Evolutionary conservation across 2,113 vertebrate genomes (phyloP).

Genomic region (Elachura formosa): DNA sequence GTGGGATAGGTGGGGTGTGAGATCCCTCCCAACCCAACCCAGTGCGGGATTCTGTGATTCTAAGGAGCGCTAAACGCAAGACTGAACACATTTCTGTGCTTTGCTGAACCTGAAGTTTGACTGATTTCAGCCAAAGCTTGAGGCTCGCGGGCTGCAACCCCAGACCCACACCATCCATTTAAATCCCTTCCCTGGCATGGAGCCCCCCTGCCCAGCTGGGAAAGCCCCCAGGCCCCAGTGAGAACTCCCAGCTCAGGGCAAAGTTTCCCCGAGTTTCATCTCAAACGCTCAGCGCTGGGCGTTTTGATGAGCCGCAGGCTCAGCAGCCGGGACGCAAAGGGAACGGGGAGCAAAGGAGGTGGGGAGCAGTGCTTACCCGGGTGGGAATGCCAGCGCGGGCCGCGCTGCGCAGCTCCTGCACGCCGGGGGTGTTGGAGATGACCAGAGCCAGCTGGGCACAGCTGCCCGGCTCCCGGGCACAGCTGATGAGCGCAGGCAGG

Average conservation of each 20-base stretch:
- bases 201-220: neutral
- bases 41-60: neutral
- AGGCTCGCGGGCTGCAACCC: neutral
- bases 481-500: slow-evolving; percentile 79
- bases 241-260: neutral
- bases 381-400: slow-evolving; percentile 78
- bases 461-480: slow-evolving; percentile 73
- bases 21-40: rapidly evolving
- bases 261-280: too few relatives aligned
- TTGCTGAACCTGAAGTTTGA: neutral
- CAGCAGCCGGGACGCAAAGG: neutral
- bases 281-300: too few relatives aligned
- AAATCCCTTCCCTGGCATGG: neutral
- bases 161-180: neutral
- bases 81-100: neutral
- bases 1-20: rapidly evolving
- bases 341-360: neutral
- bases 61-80: neutral
- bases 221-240: neutral
- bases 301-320: too few relatives aligned
- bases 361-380: slow-evolving; percentile 60
- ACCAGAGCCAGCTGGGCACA: slow-evolving; percentile 79
- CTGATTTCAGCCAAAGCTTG: neutral
- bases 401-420: slow-evolving; percentile 81
- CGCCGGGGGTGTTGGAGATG: slow-evolving; percentile 81